A percentile compares a stretch with the other conserved stretches of the same genome.
Conservation (phyloP, 1,140 invertebrate species). For the Colletes gigas region DNA sequence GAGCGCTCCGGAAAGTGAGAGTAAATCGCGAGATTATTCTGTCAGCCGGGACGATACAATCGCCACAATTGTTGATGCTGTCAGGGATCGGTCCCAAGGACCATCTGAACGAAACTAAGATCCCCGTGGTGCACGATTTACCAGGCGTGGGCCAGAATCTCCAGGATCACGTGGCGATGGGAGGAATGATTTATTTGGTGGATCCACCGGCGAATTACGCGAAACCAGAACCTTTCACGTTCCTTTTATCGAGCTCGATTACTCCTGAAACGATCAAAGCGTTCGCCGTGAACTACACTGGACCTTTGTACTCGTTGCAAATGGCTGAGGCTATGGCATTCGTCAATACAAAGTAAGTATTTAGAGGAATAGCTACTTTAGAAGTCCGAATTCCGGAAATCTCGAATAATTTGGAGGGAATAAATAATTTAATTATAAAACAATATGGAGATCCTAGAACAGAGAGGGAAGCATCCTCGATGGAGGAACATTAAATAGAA, state of each 20-base stretch:
- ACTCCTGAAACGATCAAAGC: too few species aligned
- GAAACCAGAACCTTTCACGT: not conserved
- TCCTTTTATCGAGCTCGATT: not conserved
- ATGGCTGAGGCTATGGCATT: not conserved
- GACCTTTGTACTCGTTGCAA: not conserved
- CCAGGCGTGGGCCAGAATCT: slow-evolving; percentile 91
- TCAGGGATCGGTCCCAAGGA: slow-evolving; percentile 87
- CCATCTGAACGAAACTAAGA: slow-evolving; percentile 82
- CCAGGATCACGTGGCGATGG: slow-evolving; percentile 88
- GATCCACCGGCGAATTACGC: slow-evolving; percentile 77
- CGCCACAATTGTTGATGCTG: slow-evolving; percentile 91
- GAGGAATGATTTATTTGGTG: slow-evolving; percentile 83
- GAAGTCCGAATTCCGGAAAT: too few species aligned
- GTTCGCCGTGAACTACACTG: not conserved
- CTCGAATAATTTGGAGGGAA: too few species aligned
- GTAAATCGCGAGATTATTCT: slow-evolving; percentile 87
- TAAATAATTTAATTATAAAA: too few species aligned
- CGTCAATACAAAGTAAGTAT: not conserved
- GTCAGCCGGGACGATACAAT: slow-evolving; percentile 86
- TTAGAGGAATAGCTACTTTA: too few species aligned
- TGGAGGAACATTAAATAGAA: too few species aligned
- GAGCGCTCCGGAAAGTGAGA: slow-evolving; percentile 77
- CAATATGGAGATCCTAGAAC: too few species aligned
- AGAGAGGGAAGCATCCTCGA: too few species aligned
- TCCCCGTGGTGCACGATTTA: slow-evolving; percentile 80